Percentiles rank a stretch among this genome's conserved stretches.
phyloP scores from a whole-genome alignment of 2,113 vertebrate genomes.

The Dendrocopos noguchii region DNA sequence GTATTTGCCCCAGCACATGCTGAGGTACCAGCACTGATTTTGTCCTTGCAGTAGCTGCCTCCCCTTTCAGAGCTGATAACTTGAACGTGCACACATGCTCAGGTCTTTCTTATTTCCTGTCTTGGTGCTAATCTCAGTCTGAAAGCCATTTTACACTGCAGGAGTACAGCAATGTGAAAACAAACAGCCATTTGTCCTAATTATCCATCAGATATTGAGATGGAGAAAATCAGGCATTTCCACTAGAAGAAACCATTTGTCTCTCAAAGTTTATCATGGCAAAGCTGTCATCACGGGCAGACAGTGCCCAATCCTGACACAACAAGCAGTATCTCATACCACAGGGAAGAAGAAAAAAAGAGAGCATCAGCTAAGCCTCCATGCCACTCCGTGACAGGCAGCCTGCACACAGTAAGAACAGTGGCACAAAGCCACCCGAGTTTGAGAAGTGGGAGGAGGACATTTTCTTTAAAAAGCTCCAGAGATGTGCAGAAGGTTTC shows the following conservation, averaged over 20 bases:
- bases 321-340: not conserved
- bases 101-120: not conserved
- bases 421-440: not conserved
- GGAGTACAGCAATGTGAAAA: not conserved
- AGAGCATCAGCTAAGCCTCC: not conserved
- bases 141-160: conserved; percentile 7
- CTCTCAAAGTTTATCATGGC: not conserved
- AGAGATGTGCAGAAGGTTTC: not conserved
- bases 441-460: not conserved
- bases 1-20: not conserved
- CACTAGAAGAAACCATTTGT: not conserved
- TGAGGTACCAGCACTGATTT: not conserved
- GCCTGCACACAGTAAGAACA: not conserved
- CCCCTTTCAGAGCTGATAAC: not conserved
- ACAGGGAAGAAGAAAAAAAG: not conserved
- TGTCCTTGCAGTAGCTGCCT: not conserved
- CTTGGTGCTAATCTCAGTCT: not conserved
- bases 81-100: fast-evolving
- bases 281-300: not conserved
- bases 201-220: not conserved
- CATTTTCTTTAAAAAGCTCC: not conserved
- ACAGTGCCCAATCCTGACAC: not conserved
- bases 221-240: not conserved
- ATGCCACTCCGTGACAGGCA: not conserved
- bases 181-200: not conserved